Conservation (phyloP, 2,113 vertebrate species). For the Calidris pugnax region DNA sequence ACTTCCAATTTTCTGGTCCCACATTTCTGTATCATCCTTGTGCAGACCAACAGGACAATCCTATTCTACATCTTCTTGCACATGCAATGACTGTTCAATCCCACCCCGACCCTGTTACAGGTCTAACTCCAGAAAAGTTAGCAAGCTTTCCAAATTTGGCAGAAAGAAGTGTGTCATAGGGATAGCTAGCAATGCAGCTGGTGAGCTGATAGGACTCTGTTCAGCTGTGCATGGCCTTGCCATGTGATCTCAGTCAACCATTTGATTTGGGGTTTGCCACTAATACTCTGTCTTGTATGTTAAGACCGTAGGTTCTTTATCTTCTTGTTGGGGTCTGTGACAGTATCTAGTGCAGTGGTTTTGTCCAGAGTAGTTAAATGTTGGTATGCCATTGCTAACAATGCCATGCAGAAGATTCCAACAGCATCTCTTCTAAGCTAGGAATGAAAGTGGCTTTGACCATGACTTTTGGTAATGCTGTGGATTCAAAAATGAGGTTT, state of each 20-base stretch:
- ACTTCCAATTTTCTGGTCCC: background rate
- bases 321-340: background rate
- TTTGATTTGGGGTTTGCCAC: background rate
- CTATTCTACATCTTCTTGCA: background rate
- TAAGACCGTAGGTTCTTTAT: background rate
- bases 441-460: background rate
- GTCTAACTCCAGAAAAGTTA: background rate
- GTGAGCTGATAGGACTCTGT: background rate
- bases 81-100: background rate
- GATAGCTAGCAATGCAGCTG: fast-evolving
- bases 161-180: background rate
- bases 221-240: background rate
- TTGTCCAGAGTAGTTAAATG: background rate
- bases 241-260: background rate
- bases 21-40: background rate
- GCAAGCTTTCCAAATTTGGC: background rate
- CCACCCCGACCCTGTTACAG: background rate
- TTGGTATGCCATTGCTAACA: background rate
- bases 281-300: background rate
- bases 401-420: background rate
- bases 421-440: background rate
- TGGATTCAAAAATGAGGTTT: background rate
- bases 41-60: background rate
- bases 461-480: background rate
- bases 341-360: background rate